Percentiles rank a stretch among this genome's conserved stretches.
Evolutionary conservation across 2,113 vertebrate species (phyloP).

Genomic region (Peromyscus leucopus): DNA sequence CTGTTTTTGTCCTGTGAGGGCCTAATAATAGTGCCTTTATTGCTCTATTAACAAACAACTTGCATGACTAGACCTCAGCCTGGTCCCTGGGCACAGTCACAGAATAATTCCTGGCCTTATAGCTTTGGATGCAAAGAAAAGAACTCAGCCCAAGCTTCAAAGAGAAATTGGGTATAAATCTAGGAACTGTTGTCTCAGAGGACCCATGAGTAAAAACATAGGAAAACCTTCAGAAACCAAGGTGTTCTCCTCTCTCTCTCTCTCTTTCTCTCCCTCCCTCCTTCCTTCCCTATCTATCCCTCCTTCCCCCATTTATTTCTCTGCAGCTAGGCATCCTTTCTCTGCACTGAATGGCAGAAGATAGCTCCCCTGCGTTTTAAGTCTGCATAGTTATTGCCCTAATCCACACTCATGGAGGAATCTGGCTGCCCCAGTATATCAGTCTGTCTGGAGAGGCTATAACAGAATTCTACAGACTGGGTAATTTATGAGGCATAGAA

Average conservation of each 20-base stretch:
- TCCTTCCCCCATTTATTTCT: background rate
- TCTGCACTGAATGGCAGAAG: background rate
- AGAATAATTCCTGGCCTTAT: background rate
- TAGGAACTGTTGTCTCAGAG: background rate
- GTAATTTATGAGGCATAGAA: background rate
- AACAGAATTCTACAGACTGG: background rate
- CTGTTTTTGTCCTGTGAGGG: background rate
- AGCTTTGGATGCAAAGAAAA: background rate
- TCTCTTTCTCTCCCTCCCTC: background rate
- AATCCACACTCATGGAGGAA: background rate
- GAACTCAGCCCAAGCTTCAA: slow-evolving; percentile 39
- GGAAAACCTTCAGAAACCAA: background rate
- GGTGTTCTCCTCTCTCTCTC: accelerated
- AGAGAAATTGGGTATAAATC: slow-evolving; percentile 13
- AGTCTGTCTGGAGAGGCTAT: background rate
- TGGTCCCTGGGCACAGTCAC: background rate
- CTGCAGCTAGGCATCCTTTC: background rate
- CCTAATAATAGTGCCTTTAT: background rate
- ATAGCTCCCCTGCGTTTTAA: background rate
- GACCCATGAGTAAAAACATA: background rate
- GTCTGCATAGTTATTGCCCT: background rate
- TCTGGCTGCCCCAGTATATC: background rate
- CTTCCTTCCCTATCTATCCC: accelerated
- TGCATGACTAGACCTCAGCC: background rate
- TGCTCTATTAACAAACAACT: background rate